phyloP scores from a whole-genome alignment of 2,888 invertebrate species.

The Omphaloscelis lunosa region DNA sequence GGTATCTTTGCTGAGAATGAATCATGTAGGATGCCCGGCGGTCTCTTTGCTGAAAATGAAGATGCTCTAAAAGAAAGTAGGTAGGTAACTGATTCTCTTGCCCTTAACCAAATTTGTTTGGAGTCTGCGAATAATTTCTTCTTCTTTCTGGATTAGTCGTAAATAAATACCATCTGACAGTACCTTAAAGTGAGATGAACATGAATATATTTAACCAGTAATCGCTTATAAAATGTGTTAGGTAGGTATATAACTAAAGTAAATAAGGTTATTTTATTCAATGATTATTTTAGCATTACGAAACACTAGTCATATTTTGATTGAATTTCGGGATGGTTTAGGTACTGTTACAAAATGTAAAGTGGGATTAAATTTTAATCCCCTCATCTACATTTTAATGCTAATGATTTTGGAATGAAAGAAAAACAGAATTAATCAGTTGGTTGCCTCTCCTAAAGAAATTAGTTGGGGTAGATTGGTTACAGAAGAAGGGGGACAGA shows the following conservation, averaged over 20 bases:
- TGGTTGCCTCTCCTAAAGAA: conserved; percentile 29
- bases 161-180: not conserved
- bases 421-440: conserved; percentile 62
- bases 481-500: not conserved
- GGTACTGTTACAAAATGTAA: conserved; percentile 42
- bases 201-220: not conserved
- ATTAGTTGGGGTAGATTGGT: conserved; percentile 27
- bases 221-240: not conserved
- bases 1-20: not conserved
- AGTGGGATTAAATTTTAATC: conserved; percentile 63
- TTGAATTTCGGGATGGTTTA: conserved; percentile 31
- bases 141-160: not conserved
- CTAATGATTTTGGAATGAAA: conserved; percentile 60
- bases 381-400: conserved; percentile 60
- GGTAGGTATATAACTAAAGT: not conserved
- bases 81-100: not conserved
- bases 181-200: not conserved
- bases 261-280: conserved; percentile 5
- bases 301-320: conserved; percentile 47
- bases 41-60: not conserved
- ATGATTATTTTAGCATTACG: conserved; percentile 21
- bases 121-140: not conserved
- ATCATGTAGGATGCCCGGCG: not conserved
- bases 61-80: not conserved
- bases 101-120: not conserved